These are phyloP conservation scores for Stenichneumon culpator DNA, from an alignment of 2,888 invertebrate species.

Conservation along the genomic window DNA sequence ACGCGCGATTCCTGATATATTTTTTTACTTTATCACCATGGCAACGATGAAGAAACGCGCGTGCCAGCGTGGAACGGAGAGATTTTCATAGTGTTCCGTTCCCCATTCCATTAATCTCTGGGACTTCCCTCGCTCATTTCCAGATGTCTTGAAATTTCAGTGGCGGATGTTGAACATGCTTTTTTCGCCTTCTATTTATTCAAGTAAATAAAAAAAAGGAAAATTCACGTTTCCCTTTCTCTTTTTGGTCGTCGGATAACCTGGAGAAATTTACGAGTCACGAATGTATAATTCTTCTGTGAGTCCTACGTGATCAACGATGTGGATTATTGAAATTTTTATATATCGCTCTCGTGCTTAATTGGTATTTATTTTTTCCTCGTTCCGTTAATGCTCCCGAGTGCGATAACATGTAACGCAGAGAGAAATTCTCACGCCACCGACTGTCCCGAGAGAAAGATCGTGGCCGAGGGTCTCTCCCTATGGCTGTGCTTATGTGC, in stretches of 20 bases:
- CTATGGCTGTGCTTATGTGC: conserved; percentile 29
- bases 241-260: background rate
- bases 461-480: conserved; percentile 47
- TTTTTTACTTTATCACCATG: conserved; percentile 16
- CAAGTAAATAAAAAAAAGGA: conserved; percentile 7
- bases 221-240: background rate
- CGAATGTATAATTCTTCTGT: background rate
- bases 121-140: conserved; percentile 32
- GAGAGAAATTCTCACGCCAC: conserved; percentile 50
- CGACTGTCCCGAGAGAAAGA: conserved; percentile 21
- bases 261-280: conserved; percentile 5
- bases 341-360: conserved; percentile 17
- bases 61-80: conserved; percentile 13
- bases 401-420: conserved; percentile 16
- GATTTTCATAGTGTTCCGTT: conserved; percentile 38
- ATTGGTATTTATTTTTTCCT: conserved; percentile 24
- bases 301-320: conserved; percentile 17
- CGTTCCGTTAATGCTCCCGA: background rate
- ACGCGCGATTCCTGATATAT: conserved; percentile 29
- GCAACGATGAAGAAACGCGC: conserved; percentile 38
- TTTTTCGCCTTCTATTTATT: conserved; percentile 10
- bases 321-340: conserved; percentile 25
- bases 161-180: conserved; percentile 28
- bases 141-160: conserved; percentile 53
- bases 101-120: conserved; percentile 42